A percentile compares a stretch with the other conserved stretches of the same genome.
Conservation (phyloP, 2,888 invertebrate species). For the Baronia brevicornis region DNA sequence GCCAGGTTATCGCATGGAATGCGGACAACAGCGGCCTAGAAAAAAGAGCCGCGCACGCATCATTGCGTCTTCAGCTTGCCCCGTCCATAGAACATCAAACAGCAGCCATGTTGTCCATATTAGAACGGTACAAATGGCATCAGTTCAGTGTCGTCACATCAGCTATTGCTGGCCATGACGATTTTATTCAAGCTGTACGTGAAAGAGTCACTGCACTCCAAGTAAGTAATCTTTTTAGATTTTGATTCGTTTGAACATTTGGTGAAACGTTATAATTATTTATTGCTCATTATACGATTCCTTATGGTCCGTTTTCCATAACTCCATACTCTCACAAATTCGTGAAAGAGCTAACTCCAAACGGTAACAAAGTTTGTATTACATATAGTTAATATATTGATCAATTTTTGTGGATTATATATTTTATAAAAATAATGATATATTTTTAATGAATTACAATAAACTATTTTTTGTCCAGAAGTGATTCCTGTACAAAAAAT, state of each 20-base stretch:
- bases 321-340: no score
- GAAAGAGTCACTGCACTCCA: conserved; percentile 91
- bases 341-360: no score
- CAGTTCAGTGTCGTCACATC: conserved; percentile 96
- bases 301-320: no score
- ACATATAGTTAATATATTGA: no score
- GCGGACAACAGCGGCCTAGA: conserved; percentile 95
- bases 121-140: conserved; percentile 97
- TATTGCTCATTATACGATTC: not conserved
- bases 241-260: not conserved
- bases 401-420: no score
- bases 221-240: conserved; percentile 49
- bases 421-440: no score
- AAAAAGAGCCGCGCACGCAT: conserved; percentile 87
- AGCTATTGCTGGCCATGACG: conserved; percentile 95
- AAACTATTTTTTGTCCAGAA: no score
- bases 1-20: conserved; percentile 93
- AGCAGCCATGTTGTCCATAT: conserved; percentile 94
- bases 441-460: no score
- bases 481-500: no score
- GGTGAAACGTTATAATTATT: not conserved
- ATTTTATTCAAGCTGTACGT: conserved; percentile 95
- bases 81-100: conserved; percentile 98
- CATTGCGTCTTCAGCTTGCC: conserved; percentile 93
- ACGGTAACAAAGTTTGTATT: no score